These are phyloP conservation scores for Callospermophilus lateralis DNA, from an alignment of 2,113 vertebrate genomes.

Conservation along the genomic window DNA sequence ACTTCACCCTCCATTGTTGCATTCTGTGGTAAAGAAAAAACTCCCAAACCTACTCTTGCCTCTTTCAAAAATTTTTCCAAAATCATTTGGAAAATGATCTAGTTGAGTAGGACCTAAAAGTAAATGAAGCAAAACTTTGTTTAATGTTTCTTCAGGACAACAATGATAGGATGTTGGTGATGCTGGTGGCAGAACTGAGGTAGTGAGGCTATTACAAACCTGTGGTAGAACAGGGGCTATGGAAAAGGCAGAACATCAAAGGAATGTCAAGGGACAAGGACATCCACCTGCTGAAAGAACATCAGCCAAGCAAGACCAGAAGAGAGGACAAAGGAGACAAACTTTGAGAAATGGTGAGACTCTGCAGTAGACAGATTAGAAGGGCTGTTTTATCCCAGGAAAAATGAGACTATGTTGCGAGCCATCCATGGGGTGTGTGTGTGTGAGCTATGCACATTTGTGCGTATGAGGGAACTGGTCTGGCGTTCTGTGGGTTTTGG, in stretches of 20 bases:
- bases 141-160: slow-evolving; percentile 5
- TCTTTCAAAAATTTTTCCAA: neutral
- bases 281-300: neutral
- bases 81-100: slow-evolving; percentile 23
- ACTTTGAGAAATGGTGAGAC: neutral
- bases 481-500: too few relatives aligned
- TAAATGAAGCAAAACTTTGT: neutral
- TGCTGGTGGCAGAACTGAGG: neutral
- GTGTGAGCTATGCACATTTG: too few relatives aligned
- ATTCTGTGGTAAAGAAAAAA: neutral
- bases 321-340: neutral
- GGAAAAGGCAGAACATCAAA: neutral
- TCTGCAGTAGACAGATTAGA: neutral
- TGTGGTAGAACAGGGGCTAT: neutral
- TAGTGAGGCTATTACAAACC: neutral
- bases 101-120: neutral
- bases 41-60: neutral
- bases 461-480: too few relatives aligned
- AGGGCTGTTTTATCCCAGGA: neutral
- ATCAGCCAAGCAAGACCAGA: neutral
- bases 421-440: too few relatives aligned
- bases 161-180: neutral
- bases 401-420: neutral
- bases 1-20: neutral
- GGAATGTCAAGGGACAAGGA: neutral